These are phyloP conservation scores for Scolopax rusticola DNA, from an alignment of 2,797 vertebrate genomes.

Conservation along the genomic window DNA sequence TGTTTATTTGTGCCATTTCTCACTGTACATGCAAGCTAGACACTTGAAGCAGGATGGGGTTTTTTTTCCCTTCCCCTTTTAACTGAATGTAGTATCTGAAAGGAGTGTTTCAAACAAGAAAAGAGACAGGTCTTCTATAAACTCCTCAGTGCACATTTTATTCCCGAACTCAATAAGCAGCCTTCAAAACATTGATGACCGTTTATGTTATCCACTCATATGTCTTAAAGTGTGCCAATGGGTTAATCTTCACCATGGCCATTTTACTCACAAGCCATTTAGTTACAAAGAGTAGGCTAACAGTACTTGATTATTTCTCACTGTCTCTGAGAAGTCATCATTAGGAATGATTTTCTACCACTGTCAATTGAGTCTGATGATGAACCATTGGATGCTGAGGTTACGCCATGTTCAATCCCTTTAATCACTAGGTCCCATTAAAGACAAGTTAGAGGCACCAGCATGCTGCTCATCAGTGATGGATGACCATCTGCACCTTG, in stretches of 20 bases:
- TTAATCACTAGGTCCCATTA: background rate
- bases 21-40: background rate
- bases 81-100: background rate
- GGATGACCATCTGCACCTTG: background rate
- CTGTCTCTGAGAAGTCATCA: background rate
- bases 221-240: background rate
- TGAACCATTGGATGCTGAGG: background rate
- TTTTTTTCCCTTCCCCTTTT: background rate
- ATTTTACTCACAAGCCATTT: background rate
- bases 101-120: background rate
- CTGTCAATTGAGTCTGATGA: background rate
- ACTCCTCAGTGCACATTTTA: background rate
- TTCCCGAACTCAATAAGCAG: background rate
- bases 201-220: background rate
- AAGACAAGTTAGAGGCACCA: background rate
- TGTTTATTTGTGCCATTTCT: background rate
- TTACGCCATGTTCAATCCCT: background rate
- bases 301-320: background rate
- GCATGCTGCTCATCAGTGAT: background rate
- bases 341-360: background rate
- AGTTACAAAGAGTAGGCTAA: background rate
- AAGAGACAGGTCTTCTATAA: background rate
- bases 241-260: background rate
- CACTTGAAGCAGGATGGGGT: accelerated
- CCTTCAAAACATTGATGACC: background rate